A percentile compares a stretch with the other conserved stretches of the same genome.
Evolutionary conservation across 2,888 invertebrate genomes (phyloP).

Genomic region (Aleiodes alternator): DNA sequence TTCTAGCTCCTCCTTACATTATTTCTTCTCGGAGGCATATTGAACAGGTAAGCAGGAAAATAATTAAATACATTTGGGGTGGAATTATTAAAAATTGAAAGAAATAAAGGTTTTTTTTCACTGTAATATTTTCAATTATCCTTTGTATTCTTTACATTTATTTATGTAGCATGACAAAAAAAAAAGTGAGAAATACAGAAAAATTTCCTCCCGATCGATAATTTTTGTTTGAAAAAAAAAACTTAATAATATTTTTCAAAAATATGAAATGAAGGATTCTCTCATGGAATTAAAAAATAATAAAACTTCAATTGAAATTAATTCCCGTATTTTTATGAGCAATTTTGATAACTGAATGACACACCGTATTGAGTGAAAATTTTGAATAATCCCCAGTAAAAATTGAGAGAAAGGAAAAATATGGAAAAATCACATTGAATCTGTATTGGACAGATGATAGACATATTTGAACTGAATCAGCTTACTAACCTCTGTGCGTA

Average conservation of each 20-base stretch:
- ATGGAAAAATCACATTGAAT: not conserved
- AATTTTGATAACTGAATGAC: too few species aligned
- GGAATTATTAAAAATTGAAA: constrained; percentile 8
- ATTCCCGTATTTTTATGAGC: too few species aligned
- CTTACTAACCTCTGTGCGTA: constrained; percentile 33
- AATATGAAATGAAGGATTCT: not conserved
- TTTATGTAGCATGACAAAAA: too few species aligned
- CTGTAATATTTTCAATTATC: not conserved
- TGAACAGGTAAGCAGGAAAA: constrained; percentile 18
- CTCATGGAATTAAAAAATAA: not conserved
- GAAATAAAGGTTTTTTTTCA: not conserved
- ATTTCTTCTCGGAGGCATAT: constrained; percentile 8
- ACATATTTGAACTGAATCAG: constrained; percentile 41
- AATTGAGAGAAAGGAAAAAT: too few species aligned
- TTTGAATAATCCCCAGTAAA: not conserved
- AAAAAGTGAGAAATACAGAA: too few species aligned
- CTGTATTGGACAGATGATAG: constrained; percentile 45
- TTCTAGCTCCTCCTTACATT: not conserved
- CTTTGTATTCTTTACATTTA: not conserved
- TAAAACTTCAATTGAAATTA: too few species aligned
- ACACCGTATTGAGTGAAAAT: not conserved
- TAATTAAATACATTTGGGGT: constrained; percentile 20
- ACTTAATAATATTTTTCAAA: too few species aligned
- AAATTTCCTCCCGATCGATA: too few species aligned
- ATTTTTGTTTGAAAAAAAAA: too few species aligned